phyloP scores from a whole-genome alignment of 2,113 vertebrate species.

The Syngnathus floridae region DNA sequence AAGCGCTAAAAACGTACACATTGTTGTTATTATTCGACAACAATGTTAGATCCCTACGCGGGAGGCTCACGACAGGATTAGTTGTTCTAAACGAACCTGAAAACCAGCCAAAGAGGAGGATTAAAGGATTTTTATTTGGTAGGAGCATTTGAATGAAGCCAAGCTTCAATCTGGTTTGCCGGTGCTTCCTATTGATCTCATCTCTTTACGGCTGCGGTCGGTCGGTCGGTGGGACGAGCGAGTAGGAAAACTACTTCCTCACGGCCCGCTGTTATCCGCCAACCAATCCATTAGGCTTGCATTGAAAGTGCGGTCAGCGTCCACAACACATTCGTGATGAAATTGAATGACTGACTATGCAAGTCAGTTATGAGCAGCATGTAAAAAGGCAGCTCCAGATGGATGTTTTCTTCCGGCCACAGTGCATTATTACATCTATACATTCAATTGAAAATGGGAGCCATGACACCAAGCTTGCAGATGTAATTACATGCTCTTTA shows the following conservation, averaged over 20 bases:
- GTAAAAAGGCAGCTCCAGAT: slow-evolving; percentile 65
- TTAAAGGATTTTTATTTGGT: slow-evolving; percentile 27
- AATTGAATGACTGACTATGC: slow-evolving; percentile 71
- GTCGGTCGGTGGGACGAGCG: slow-evolving; percentile 53
- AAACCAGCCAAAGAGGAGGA: slow-evolving; percentile 11
- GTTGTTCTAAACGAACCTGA: neutral
- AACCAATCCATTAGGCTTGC: slow-evolving; percentile 70
- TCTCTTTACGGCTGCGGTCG: slow-evolving; percentile 44
- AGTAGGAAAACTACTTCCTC: slow-evolving; percentile 60
- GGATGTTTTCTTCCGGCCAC: slow-evolving; percentile 52
- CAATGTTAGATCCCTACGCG: neutral
- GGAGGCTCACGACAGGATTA: neutral
- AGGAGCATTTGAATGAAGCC: slow-evolving; percentile 37
- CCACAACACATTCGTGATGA: slow-evolving; percentile 51
- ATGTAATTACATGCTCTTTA: slow-evolving; percentile 43
- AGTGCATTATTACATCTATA: slow-evolving; percentile 58
- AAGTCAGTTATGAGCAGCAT: slow-evolving; percentile 67
- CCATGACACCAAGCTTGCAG: slow-evolving; percentile 47
- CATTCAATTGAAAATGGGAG: slow-evolving; percentile 56
- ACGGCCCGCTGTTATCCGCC: slow-evolving; percentile 55
- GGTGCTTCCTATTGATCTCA: slow-evolving; percentile 63
- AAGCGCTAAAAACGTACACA: neutral
- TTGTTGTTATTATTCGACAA: neutral
- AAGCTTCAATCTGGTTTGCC: slow-evolving; percentile 33
- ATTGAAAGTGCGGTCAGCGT: slow-evolving; percentile 70